Evolutionary conservation across 53 echinoderm and acorn worm species (phyloP), one percentile per base, ranked within the genome.

Genomic region (Antedon mediterranea): DNA sequence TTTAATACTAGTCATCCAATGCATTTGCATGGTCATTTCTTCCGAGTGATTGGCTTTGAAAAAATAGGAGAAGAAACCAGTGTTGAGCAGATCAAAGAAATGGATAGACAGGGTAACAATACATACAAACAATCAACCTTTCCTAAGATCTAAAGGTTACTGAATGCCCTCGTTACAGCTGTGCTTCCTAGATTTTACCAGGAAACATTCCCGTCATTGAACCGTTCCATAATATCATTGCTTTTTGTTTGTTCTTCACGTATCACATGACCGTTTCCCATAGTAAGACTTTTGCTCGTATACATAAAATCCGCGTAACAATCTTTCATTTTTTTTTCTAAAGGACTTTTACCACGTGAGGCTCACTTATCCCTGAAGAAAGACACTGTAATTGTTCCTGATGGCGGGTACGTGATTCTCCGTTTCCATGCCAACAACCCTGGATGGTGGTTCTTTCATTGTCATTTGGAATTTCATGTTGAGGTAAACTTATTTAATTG

Each of bases 11-110:
- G 85, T 41, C 93, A 93, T 30, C 93, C 93, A 0, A 88, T 93
- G 86, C 93, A 93, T 76, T 43, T 93, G 23, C 93, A 93, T 77
- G 93, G 93, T 0, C 84, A 93, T 80, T 86, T 71, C 33, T 90
- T 93, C 78, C 86, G 75, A 0, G 88, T 93, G 3, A 85, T 93
- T 14, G 90, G 86, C 30, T 81, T 85, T 73, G 83, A 85, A 20
- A 88, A 72, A 42, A 27, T 93, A 0, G 86, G 84, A 28, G 30
- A 1, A 0, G 30, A 44, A 0, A 86, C 83, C 2, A 87, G 85
- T 0, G 74, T 90, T 5, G 88, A 93, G 31, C 84, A 90, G 32
- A 88, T 93, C 31, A 93, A 71, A 74, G 84, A 31, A 37, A 83
- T 90, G 32, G 93, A 93, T 34, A 28, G 77, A 81, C 81, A 78